Evolutionary conservation across 1,140 invertebrate genomes (phyloP).

Genomic region (Lasaia peninsularis): DNA sequence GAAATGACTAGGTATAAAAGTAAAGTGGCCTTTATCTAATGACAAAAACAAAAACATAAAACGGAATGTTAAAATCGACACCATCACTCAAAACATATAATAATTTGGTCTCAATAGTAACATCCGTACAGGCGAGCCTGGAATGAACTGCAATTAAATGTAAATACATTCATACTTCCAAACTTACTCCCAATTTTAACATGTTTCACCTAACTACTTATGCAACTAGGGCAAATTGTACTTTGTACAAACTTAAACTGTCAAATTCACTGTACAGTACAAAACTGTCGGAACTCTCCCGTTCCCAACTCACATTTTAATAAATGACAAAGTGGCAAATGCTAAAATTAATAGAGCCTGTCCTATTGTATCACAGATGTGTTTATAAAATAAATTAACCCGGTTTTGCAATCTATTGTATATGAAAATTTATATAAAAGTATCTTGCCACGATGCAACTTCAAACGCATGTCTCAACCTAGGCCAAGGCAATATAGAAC

Average conservation of each 20-base stretch:
- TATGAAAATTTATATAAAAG: conserved; percentile 42
- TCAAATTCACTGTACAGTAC: conserved; percentile 54
- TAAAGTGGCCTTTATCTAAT: conserved; percentile 66
- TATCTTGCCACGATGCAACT: conserved; percentile 60
- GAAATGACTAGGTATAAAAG: conserved; percentile 74
- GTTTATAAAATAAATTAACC: conserved; percentile 62
- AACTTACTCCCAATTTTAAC: conserved; percentile 66
- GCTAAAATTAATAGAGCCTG: conserved; percentile 49
- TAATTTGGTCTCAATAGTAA: conserved; percentile 76
- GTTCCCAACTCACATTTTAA: conserved; percentile 32
- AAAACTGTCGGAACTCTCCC: conserved; percentile 46
- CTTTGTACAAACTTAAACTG: conserved; percentile 73
- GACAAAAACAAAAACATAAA: conserved; percentile 47
- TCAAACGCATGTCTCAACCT: conserved; percentile 57
- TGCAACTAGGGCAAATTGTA: conserved; percentile 72
- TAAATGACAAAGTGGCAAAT: conserved; percentile 54
- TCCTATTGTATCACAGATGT: conserved; percentile 74
- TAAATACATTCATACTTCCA: conserved; percentile 61
- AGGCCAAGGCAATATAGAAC: conserved; percentile 68
- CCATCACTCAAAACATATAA: conserved; percentile 74
- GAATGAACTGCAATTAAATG: conserved; percentile 53
- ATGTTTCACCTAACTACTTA: conserved; percentile 74
- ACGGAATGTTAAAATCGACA: conserved; percentile 77
- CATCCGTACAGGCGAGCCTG: conserved; percentile 59
- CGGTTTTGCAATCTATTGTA: conserved; percentile 58